Percentiles rank a stretch among this genome's conserved stretches.
These are phyloP conservation scores for Temnothorax unifasciatus DNA, from an alignment of 2,888 invertebrate genomes.

Conservation along the genomic window DNA sequence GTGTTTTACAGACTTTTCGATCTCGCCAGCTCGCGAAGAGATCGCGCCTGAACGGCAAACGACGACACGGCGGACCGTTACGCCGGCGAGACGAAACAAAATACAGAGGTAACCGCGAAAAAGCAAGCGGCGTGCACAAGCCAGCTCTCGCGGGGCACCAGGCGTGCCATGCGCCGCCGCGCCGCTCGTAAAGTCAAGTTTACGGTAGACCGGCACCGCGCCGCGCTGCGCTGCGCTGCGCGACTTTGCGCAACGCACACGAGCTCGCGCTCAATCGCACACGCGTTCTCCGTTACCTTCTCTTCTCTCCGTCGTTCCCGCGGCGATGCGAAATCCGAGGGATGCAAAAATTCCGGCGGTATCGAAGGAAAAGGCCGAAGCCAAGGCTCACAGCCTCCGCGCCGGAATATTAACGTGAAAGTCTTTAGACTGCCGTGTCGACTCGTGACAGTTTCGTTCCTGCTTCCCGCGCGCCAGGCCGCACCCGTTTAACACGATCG, in stretches of 20 bases:
- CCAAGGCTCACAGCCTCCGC: not conserved
- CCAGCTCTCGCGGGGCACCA: not conserved
- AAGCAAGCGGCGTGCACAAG: slow-evolving; percentile 64
- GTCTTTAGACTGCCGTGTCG: slow-evolving; percentile 13
- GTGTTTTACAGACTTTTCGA: not conserved
- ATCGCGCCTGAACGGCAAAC: slow-evolving; percentile 11
- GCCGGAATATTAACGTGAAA: slow-evolving; percentile 21
- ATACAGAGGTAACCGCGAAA: slow-evolving; percentile 77
- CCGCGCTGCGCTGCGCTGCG: slow-evolving; percentile 61
- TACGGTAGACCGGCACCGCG: slow-evolving; percentile 80
- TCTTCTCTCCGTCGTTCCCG: slow-evolving; percentile 42
- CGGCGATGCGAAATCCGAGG: slow-evolving; percentile 11
- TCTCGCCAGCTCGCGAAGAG: not conserved
- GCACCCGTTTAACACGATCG: slow-evolving; percentile 1
- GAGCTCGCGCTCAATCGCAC: too few species aligned
- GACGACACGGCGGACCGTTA: slow-evolving; percentile 76
- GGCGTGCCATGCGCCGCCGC: slow-evolving; percentile 17
- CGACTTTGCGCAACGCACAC: slow-evolving; percentile 76
- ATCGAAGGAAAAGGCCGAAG: slow-evolving; percentile 7
- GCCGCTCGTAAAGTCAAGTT: slow-evolving; percentile 79
- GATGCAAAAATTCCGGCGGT: slow-evolving; percentile 37
- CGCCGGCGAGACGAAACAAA: slow-evolving; percentile 77
- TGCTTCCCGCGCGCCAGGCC: not conserved
- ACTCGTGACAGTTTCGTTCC: slow-evolving; percentile 36
- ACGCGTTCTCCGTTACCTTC: slow-evolving; percentile 75